Evolutionary conservation across 2,888 invertebrate species (phyloP).

Genomic region (Phymatocera aterrima): DNA sequence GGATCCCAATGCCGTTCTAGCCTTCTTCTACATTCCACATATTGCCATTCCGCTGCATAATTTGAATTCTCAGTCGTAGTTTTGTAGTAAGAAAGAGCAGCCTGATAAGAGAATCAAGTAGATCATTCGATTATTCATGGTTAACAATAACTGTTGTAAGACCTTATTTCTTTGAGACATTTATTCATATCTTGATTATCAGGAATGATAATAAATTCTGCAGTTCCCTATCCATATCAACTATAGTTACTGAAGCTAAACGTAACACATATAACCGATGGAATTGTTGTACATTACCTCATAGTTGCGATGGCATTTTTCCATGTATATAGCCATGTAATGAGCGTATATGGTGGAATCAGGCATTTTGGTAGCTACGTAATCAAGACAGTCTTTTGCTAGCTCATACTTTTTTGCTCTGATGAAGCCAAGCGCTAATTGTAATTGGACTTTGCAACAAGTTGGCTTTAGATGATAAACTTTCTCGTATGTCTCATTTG

Average conservation of each 20-base stretch:
- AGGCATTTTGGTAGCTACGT: constrained; percentile 24
- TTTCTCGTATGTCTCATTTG: not conserved
- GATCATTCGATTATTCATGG: not conserved
- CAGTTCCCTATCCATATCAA: not conserved
- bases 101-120: not conserved
- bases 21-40: constrained; percentile 6
- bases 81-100: constrained; percentile 7
- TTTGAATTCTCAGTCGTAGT: not conserved
- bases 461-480: not conserved
- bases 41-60: constrained; percentile 7
- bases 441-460: not conserved
- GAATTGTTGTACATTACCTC: not conserved
- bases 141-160: not conserved
- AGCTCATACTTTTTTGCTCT: not conserved
- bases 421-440: constrained; percentile 29
- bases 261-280: not conserved
- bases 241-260: not conserved
- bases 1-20: constrained; percentile 18
- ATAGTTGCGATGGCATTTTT: constrained; percentile 8
- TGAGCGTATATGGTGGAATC: not conserved
- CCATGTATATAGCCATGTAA: constrained; percentile 33
- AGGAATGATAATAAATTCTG: not conserved
- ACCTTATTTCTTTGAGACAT: not conserved
- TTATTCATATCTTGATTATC: not conserved
- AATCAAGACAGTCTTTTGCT: constrained; percentile 27